Evolutionary conservation across 2,888 invertebrate genomes (phyloP).

Genomic region (Oegoconia quadripuncta): DNA sequence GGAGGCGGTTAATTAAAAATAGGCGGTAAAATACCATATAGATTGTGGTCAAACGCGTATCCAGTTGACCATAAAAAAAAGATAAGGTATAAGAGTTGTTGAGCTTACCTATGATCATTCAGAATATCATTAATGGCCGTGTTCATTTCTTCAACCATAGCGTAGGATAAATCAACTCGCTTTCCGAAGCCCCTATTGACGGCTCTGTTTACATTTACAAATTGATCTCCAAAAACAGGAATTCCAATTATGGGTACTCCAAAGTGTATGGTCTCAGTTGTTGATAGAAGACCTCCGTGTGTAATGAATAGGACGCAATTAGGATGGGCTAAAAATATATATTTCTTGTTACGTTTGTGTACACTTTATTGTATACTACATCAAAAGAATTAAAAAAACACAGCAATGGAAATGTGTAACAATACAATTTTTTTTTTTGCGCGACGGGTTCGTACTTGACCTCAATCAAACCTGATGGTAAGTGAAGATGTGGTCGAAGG

Average conservation of each 20-base stretch:
- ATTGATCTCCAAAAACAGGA: conserved; percentile 56
- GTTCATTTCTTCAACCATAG: conserved; percentile 31
- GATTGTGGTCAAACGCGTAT: too few species aligned
- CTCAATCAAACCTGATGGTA: too few species aligned
- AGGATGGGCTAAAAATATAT: conserved; percentile 44
- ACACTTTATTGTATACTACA: not conserved
- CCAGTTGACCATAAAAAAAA: conserved; percentile 34
- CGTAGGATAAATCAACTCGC: conserved; percentile 32
- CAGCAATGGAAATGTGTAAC: too few species aligned
- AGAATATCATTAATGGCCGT: conserved; percentile 36
- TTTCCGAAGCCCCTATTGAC: conserved; percentile 40
- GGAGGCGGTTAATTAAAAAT: too few species aligned
- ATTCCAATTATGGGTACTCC: conserved; percentile 54
- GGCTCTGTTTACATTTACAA: conserved; percentile 41
- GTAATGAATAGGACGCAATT: conserved; percentile 57
- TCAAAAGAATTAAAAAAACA: not conserved
- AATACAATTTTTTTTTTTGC: too few species aligned
- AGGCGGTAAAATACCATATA: too few species aligned
- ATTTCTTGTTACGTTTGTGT: not conserved
- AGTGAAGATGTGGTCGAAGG: too few species aligned
- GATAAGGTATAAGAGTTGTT: conserved; percentile 8
- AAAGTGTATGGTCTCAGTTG: conserved; percentile 45
- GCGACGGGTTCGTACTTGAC: too few species aligned
- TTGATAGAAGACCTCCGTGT: conserved; percentile 58
- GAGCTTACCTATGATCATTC: conserved; percentile 14